Conservation (phyloP, 2,797 vertebrate genomes). For the Sphenopsis melanotis region DNA sequence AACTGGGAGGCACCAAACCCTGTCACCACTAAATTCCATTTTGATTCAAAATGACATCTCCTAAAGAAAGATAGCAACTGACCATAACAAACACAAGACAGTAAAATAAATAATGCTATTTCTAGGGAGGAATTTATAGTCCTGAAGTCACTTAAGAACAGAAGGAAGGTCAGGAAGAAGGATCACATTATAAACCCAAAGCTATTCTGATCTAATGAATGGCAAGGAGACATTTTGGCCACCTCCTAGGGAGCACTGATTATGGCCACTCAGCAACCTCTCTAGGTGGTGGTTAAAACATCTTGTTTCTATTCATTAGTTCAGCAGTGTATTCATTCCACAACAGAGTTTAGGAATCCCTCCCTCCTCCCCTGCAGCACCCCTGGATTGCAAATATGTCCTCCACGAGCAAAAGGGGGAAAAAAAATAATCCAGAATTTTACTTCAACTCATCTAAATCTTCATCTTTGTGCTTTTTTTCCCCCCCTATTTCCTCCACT, state of each 20-base stretch:
- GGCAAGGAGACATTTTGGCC: constrained; percentile 68
- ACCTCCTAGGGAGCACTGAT: constrained; percentile 66
- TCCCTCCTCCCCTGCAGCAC: constrained; percentile 5
- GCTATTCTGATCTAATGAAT: constrained; percentile 64
- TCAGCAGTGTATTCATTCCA: constrained; percentile 52
- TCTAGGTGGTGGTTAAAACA: constrained; percentile 59
- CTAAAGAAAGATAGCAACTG: background rate
- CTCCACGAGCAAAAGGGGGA: background rate
- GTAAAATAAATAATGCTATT: constrained; percentile 54
- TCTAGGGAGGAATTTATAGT: constrained; percentile 60
- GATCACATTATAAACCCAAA: constrained; percentile 61
- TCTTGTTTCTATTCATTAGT: constrained; percentile 68
- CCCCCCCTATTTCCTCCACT: fast-evolving
- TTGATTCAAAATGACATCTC: constrained; percentile 33
- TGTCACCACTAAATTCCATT: background rate
- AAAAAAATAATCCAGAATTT: background rate
- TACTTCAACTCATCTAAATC: background rate
- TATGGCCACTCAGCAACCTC: constrained; percentile 55
- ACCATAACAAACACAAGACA: constrained; percentile 36
- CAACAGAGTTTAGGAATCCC: background rate
- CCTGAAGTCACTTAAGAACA: constrained; percentile 54
- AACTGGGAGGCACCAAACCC: background rate
- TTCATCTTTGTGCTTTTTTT: fast-evolving
- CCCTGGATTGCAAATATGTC: constrained; percentile 13
- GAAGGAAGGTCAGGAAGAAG: constrained; percentile 60